Evolutionary conservation across 2,888 invertebrate species (phyloP), one percentile per base, ranked within the genome.

Genomic region (Zhengitettix transpicula): DNA sequence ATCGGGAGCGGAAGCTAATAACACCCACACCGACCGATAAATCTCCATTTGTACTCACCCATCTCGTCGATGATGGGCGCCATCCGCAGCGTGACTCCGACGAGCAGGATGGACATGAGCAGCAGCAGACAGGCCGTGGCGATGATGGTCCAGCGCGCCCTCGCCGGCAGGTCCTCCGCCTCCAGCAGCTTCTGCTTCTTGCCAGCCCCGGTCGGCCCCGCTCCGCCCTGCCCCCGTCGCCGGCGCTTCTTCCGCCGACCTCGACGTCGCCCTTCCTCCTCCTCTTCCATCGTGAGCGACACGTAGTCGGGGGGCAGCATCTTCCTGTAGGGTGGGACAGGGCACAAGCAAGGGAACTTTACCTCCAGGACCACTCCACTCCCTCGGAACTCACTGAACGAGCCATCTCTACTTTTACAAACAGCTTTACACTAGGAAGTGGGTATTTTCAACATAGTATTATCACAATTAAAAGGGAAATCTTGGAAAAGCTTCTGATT

Each of bases 51-150:
- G 55, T 17, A 65, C 89, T 85, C 75, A 94, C 94, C 93, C 87
- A 94, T 89, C 69, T 93, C 93, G 71, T 95, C 94, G 69, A 95
- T 95, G 66, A 94, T 85, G 12, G 94, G 94, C 14, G 94, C 93
- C 91, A 95, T 92, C 64, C 93, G 79, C 42, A 95, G 77, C 8
- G 94, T 94, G 60, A 94, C 87, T 15, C 93, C 94, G 42, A 95
- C 93, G 62, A 95, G 78, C 65, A 94, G 78, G 68, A 95, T 81
- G 74, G 93, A 92, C 78, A 93, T 88, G 70, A 91, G 83, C 62
- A 94, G 81, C 65, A 94, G 77, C 64, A 93, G 77, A 70, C 89
- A 89, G 63, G 93, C 93, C 53, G 93, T 92, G 68, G 89, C 87
- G 73, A 92, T 89, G 72, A 94, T 92, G 58, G 92, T 91, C 83